These are phyloP conservation scores for Onychomys torridus DNA, from an alignment of 2,797 vertebrate species.

Conservation along the genomic window DNA sequence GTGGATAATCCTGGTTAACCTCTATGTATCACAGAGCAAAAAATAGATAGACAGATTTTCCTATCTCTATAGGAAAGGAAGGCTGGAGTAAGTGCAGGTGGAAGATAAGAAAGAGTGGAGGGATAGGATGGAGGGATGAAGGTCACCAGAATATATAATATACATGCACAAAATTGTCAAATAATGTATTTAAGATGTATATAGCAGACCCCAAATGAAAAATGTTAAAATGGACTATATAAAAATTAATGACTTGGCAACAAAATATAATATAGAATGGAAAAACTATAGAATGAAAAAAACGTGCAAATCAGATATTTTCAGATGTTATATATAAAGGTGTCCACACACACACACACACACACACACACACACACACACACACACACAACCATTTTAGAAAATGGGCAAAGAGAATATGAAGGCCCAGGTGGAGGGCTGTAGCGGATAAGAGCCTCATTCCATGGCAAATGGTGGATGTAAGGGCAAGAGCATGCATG, in stretches of 20 bases:
- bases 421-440: neutral
- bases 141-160: too few species aligned
- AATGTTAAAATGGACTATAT: neutral
- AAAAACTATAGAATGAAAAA: neutral
- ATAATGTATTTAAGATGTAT: neutral
- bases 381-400: neutral
- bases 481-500: neutral
- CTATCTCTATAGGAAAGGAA: too few species aligned
- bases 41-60: too few species aligned
- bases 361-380: too few species aligned
- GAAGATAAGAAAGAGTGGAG: neutral
- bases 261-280: neutral
- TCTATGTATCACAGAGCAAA: neutral
- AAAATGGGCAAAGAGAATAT: neutral
- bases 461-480: neutral
- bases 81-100: neutral
- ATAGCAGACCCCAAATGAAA: neutral
- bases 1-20: neutral
- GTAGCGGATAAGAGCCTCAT: neutral
- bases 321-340: neutral
- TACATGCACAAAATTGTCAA: neutral
- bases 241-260: neutral
- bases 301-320: neutral
- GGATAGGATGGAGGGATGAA: neutral
- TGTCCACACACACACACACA: too few species aligned